A percentile compares a stretch with the other conserved stretches of the same genome.
Evolutionary conservation across 2,797 vertebrate species (phyloP).

Genomic region (Buceros bicornis): DNA sequence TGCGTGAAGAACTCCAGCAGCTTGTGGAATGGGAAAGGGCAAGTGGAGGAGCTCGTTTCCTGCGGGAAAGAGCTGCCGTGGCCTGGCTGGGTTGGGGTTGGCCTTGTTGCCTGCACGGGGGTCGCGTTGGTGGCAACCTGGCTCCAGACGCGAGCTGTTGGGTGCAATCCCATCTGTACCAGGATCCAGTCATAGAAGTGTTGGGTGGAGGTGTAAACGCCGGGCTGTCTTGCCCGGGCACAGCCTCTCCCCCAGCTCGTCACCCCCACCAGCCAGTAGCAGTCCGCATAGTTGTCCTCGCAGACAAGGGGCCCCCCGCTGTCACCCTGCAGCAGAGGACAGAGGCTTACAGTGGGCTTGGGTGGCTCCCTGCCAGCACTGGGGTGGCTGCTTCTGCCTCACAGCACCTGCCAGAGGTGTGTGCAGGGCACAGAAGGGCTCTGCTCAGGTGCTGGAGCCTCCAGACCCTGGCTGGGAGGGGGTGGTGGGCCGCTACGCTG

Average conservation of each 20-base stretch:
- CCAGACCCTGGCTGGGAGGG: neutral
- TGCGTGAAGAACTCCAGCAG: neutral
- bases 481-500: neutral
- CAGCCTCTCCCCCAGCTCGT: neutral
- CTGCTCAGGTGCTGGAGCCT: neutral
- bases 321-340: neutral
- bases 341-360: neutral
- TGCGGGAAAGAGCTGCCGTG: no score
- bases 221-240: fast-evolving
- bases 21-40: neutral
- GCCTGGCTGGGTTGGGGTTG: neutral
- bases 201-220: neutral
- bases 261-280: neutral
- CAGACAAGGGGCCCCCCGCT: neutral
- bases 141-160: neutral
- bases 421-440: neutral
- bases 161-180: neutral
- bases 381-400: no score
- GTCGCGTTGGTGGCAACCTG: fast-evolving
- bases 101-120: fast-evolving
- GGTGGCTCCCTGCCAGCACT: neutral
- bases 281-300: neutral
- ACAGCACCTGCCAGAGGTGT: neutral
- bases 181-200: neutral
- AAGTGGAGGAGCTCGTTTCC: fast-evolving